Evolutionary conservation across 2,888 invertebrate genomes (phyloP).

Genomic region (Nasonia oneida): DNA sequence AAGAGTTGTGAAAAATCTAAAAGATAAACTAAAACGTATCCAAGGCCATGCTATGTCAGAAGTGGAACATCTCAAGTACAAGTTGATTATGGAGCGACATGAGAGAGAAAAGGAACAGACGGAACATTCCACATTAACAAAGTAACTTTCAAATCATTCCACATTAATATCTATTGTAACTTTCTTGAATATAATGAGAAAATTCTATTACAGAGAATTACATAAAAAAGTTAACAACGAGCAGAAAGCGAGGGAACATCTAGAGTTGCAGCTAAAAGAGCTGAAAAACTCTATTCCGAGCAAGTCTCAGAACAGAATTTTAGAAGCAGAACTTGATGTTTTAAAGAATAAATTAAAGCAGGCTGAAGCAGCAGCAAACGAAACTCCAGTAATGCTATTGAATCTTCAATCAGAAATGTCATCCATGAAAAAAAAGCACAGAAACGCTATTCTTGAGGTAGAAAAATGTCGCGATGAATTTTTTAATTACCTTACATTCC

Average conservation of each 20-base stretch:
- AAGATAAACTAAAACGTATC: slow-evolving; percentile 82
- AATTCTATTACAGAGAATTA: slow-evolving; percentile 83
- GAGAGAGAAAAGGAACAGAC: slow-evolving; percentile 90
- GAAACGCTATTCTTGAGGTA: slow-evolving; percentile 85
- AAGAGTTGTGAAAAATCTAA: slow-evolving; percentile 81
- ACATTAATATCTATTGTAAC: slow-evolving; percentile 22
- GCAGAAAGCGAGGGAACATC: slow-evolving; percentile 86
- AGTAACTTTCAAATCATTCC: slow-evolving; percentile 77
- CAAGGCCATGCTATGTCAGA: slow-evolving; percentile 83
- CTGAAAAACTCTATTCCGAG: slow-evolving; percentile 79
- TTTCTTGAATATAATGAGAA: slow-evolving; percentile 3
- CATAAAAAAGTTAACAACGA: slow-evolving; percentile 89
- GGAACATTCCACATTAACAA: slow-evolving; percentile 88
- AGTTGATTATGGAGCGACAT: slow-evolving; percentile 88
- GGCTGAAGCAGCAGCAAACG: slow-evolving; percentile 83
- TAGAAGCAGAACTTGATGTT: slow-evolving; percentile 84
- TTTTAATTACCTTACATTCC: slow-evolving; percentile 10
- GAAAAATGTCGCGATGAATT: slow-evolving; percentile 46
- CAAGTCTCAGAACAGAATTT: slow-evolving; percentile 79
- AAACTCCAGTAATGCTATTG: slow-evolving; percentile 83
- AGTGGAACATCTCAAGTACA: slow-evolving; percentile 85
- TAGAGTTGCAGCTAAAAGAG: slow-evolving; percentile 84
- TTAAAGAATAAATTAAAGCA: slow-evolving; percentile 84
- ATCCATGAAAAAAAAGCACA: slow-evolving; percentile 87
- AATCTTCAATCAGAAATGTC: slow-evolving; percentile 88